Evolutionary conservation across 1,140 invertebrate species (phyloP), one percentile per base, ranked within the genome.

Genomic region (Fopius arisanus): DNA sequence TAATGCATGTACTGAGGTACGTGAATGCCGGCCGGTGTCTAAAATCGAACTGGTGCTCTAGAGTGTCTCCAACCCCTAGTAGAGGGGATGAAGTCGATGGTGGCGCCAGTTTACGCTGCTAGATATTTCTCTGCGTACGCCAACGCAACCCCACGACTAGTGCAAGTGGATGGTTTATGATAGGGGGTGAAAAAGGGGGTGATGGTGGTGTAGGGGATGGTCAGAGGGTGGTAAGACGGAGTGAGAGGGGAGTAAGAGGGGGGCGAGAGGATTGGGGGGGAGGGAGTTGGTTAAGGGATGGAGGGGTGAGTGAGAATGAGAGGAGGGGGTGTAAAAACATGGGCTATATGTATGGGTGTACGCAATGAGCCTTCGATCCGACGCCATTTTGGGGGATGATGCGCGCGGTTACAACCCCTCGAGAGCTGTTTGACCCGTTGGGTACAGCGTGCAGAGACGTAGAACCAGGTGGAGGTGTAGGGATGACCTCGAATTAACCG

Each of bases 11-110:
- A 48, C 40, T 16, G 43, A 48, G 54, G 40, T 71, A 71, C 80
- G 81, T 81, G 73, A 72, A 76, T 67, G 80, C 86, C 86, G 86
- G 86, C 86, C 86, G 86, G 86, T 86, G 84, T 82, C 84, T 83
- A 79, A 78, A 83, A 87, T 87, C 85, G 86, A 88, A 88, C 86
- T 87, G 86, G 78, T 81, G 84, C 80, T 79, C 82, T 78, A 75
- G 23, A 12, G 54, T 12, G 21, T 26, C 19, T 59, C 4, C 2
- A 19, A 23, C 21, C 7, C 9, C 2, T 6, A 5, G 10, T 23
- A 1, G 54, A 5, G 54, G 23, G 54, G 54, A 59, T 28, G 21
- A 26, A 3, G 10, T 5, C 54, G 19, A 59, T 23, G 31, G 43
- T 54, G 43, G 37, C 26, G 54, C 54, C 23, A 12, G 10, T 59